Base-by-base conservation (phyloP, 2,113 vertebrate species). In the Bubo bubo region DNA sequence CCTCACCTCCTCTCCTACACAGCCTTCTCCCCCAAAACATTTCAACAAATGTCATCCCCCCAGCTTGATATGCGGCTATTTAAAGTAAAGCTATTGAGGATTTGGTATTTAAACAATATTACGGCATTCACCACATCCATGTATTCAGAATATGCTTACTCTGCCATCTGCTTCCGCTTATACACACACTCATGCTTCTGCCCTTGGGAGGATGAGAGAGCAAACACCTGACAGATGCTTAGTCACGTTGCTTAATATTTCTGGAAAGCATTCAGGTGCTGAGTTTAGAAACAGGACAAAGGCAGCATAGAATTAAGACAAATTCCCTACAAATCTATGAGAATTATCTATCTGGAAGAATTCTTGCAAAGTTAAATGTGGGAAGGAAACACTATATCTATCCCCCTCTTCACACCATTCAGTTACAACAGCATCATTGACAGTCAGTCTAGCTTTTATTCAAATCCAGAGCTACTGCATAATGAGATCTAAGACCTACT, bases 221-320 rank as follows among this genome's bases (percentile, higher is more conserved):
- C 73, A 89, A 95, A 84, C 77, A 93, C 87, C 93, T 96, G 95
- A 85, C 89, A 97, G 93, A 91, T 96, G 77, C 77, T 94, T 86
- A 90, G 58, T 93, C 85, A 94, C 10, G 15, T 72, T 95, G 66
- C n/a, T 92, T 85, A 86, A 50, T 76, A 86, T 60, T 79, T 91
- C 85, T 77, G 67, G 74, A 88, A 96, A 85, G 79, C 8, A 49
- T 60, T 95, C 85, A 88, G 71, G 90, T 96, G 62, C 58, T 92
- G 66, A 88, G 43, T 66, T 90, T 83, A 91, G 93, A 94, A 95
- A 82, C 19, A 60, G 43, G 19, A 56, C 30, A 76, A 81, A 81
- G 6, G 14, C 37, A 77, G 14, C 10, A 24, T 9, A 76, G 58
- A 82, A 66, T 86, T 83, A 62, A 70, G 45, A 30, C 8, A 76